Base-by-base conservation (phyloP, 2,888 invertebrate genomes). In the Drosophila mulleri region DNA sequence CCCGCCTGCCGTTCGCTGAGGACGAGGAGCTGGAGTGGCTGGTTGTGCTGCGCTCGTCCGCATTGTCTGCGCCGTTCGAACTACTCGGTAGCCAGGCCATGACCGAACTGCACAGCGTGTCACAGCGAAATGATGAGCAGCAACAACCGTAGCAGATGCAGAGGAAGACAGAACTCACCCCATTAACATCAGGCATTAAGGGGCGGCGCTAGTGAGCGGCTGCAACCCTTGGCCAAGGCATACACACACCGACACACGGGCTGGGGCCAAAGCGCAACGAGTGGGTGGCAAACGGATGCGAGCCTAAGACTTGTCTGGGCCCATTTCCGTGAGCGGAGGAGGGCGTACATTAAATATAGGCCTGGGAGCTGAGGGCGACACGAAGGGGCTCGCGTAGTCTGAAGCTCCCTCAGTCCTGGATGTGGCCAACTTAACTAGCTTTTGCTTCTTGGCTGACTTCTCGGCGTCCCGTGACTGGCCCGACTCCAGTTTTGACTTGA, bases 71-170 rank as follows among this genome's bases (percentile, higher is more conserved):
- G 26, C 63, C 67, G 7, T 82, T 86, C 16, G 74, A 76, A 66
- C 80, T 83, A 72, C 80, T 85, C 2, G 85, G 85, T 56, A 89
- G 56, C 87, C 87, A 87, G 56, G 88, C 83, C 87, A 87, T 87
- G 56, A 1, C 16, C 11, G 61, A 39, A 29, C 20, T 32, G 14
- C 37, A 18, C 37, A 48, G 58, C 37, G 16, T 71, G 47, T 16
- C 16, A 44, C 64, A 37, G 11, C 14, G 14, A 63, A 77, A 72
- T 80, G 75, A 77, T 23, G 50, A 44, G 54, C 37, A 35, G 8
- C 35, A 54, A 9, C 62, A 47, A 4, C n/a, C 26, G 44, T 16
- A 26, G 41, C 26, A 29, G 8, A 29, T 12, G 23, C 6, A 20
- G 42, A 32, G 29, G 42, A 44, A 23, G 11, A 20, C 32, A 26